Conservation (phyloP, 2,113 vertebrate genomes). For the Hemiscyllium ocellatum region DNA sequence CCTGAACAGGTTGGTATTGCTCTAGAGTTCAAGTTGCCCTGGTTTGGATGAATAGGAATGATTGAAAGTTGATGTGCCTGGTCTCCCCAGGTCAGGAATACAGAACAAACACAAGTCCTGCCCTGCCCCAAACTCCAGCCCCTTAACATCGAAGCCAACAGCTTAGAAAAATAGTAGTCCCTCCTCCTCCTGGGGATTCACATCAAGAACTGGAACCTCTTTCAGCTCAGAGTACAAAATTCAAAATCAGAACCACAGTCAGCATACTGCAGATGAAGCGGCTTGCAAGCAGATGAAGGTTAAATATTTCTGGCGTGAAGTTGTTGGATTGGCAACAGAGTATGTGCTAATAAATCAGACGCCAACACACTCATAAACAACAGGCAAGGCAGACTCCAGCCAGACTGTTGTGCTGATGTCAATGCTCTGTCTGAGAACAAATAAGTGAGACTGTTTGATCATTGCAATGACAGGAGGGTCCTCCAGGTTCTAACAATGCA, state of each 20-base stretch:
- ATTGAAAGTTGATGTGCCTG: background rate
- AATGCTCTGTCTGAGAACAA: background rate
- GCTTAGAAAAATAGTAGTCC: background rate
- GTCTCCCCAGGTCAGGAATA: background rate
- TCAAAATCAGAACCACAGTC: background rate
- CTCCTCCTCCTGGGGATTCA: background rate
- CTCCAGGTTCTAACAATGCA: background rate
- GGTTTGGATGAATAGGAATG: background rate
- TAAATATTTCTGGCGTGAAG: background rate
- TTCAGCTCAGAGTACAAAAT: background rate
- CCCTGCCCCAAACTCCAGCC: background rate
- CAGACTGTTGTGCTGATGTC: slow-evolving; percentile 3
- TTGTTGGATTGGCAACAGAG: background rate
- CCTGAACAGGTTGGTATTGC: background rate
- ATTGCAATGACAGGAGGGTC: background rate
- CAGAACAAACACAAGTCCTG: too few relatives aligned
- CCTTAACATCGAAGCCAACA: background rate
- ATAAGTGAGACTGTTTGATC: background rate
- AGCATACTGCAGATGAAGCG: background rate
- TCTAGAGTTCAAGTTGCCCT: background rate
- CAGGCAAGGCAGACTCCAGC: slow-evolving; percentile 9
- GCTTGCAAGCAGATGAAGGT: background rate
- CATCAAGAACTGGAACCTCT: background rate
- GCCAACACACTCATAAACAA: background rate
- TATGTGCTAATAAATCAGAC: slow-evolving; percentile 8